Evolutionary conservation across 2,888 invertebrate genomes (phyloP).

Genomic region (Adineta ricciae): DNA sequence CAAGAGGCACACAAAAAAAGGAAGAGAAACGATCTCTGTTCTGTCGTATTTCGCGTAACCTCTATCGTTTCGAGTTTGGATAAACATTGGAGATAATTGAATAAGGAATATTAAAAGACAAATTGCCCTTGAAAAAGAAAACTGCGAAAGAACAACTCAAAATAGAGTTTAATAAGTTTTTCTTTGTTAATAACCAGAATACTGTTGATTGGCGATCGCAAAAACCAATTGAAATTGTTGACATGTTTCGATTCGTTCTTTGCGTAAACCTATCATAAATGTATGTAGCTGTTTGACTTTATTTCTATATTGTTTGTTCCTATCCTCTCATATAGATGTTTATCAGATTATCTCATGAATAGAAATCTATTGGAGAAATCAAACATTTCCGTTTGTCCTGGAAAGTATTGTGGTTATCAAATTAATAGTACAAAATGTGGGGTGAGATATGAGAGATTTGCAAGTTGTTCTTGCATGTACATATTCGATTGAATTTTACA

Average conservation of each 20-base stretch:
- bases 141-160: neutral
- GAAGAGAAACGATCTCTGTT: neutral
- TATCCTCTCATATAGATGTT: neutral
- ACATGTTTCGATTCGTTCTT: neutral
- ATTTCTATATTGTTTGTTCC: neutral
- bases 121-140: neutral
- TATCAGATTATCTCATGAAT: neutral
- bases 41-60: neutral
- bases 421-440: conserved; percentile 8
- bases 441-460: neutral
- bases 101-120: neutral
- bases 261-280: neutral
- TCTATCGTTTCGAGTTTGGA: neutral
- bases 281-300: neutral
- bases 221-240: neutral
- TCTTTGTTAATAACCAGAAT: neutral
- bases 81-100: neutral
- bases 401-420: conserved; percentile 3
- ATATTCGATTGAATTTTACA: neutral
- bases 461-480: neutral
- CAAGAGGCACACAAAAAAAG: neutral
- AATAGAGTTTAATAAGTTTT: neutral
- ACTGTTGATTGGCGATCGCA: neutral
- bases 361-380: neutral
- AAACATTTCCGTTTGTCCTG: neutral